A percentile compares a stretch with the other conserved stretches of the same genome.
Evolutionary conservation across 2,113 vertebrate species (phyloP).

Genomic region (Perognathus longimembris): DNA sequence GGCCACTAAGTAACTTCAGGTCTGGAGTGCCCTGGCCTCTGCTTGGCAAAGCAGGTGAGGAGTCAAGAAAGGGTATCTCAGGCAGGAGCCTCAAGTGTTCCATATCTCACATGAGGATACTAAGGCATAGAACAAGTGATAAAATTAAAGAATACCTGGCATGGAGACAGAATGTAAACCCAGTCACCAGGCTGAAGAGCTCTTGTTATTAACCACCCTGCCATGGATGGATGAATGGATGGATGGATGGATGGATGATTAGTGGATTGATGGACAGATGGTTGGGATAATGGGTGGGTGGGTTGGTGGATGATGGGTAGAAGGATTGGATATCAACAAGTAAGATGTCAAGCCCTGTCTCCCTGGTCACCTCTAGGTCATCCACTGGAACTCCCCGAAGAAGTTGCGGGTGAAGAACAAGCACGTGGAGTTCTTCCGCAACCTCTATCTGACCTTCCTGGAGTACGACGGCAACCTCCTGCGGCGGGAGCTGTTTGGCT

Average conservation of each 20-base stretch:
- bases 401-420: slow-evolving; percentile 99
- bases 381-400: slow-evolving; percentile 99
- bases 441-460: slow-evolving; percentile 98
- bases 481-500: slow-evolving; percentile 96
- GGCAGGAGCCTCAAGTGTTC: neutral
- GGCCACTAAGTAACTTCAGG: no score
- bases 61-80: neutral
- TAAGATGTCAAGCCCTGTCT: accelerated
- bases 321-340: no score
- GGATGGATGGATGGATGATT: no score
- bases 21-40: neutral
- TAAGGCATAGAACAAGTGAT: neutral
- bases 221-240: neutral
- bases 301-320: neutral
- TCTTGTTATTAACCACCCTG: neutral
- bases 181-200: accelerated
- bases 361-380: slow-evolving; percentile 89
- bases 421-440: slow-evolving; percentile 98
- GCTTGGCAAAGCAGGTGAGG: neutral
- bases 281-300: no score
- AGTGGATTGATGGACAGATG: neutral
- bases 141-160: neutral
- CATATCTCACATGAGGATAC: neutral
- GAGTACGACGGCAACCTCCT: slow-evolving; percentile 98
- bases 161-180: neutral